Percentiles rank a stretch among this genome's conserved stretches.
Conservation (phyloP, 2,113 vertebrate species). For the Helogale parvula region DNA sequence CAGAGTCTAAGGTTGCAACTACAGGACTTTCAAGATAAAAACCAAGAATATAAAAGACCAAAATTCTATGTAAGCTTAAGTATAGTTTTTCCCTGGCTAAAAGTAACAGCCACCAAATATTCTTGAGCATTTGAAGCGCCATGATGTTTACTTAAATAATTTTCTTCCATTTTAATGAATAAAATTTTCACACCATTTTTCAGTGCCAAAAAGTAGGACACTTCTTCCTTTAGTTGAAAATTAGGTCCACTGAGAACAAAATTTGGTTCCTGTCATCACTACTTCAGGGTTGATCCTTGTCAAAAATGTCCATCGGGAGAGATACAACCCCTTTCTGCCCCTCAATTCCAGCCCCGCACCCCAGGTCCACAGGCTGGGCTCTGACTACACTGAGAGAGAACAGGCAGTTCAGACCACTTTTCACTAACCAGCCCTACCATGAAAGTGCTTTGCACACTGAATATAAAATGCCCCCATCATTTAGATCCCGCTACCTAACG, state of each 20-base stretch:
- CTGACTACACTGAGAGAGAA: neutral
- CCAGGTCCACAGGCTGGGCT: neutral
- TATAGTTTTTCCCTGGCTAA: neutral
- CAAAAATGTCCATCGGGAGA: neutral
- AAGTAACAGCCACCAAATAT: neutral
- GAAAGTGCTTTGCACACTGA: neutral
- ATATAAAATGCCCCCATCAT: neutral
- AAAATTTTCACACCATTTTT: neutral
- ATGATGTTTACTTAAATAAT: neutral
- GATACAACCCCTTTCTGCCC: neutral
- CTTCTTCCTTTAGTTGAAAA: conserved; percentile 27
- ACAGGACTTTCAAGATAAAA: conserved; percentile 55
- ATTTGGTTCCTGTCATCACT: neutral
- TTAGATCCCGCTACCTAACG: neutral
- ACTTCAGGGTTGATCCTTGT: neutral
- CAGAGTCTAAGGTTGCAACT: conserved; percentile 52
- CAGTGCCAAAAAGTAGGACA: neutral
- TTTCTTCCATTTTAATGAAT: conserved; percentile 1
- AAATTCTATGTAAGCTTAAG: neutral
- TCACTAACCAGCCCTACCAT: neutral
- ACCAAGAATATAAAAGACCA: conserved; percentile 34
- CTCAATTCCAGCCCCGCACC: neutral
- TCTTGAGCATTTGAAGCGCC: neutral
- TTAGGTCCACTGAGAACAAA: neutral
- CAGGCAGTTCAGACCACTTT: neutral